phyloP scores from a whole-genome alignment of 2,797 vertebrate species.

The Threskiornis aethiopicus region DNA sequence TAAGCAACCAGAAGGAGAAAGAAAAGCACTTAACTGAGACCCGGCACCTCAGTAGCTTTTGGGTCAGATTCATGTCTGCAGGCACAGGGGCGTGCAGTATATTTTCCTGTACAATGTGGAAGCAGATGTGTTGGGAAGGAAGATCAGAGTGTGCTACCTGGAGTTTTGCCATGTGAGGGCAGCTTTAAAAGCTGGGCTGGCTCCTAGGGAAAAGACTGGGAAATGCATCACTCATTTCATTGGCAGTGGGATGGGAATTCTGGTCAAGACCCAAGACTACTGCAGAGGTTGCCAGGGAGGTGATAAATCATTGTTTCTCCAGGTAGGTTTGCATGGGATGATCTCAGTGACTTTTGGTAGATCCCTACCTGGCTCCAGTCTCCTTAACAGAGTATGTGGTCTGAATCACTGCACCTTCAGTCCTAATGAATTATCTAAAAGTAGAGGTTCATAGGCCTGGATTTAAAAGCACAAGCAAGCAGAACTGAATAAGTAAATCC shows the following conservation, averaged over 20 bases:
- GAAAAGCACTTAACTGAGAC: neutral
- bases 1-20: neutral
- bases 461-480: neutral
- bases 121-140: slow-evolving; percentile 30
- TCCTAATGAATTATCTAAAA: neutral
- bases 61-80: slow-evolving; percentile 10
- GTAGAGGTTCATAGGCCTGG: neutral
- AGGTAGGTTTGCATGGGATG: neutral
- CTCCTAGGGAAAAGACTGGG: neutral
- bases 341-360: neutral
- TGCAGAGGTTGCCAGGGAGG: neutral
- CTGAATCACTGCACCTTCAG: neutral
- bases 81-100: neutral
- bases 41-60: neutral
- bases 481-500: neutral
- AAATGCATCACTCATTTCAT: slow-evolving; percentile 21
- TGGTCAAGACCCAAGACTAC: neutral
- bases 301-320: neutral
- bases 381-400: neutral
- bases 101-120: slow-evolving; percentile 1
- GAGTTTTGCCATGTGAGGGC: slow-evolving; percentile 23
- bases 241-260: neutral
- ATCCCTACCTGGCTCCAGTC: neutral
- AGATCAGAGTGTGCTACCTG: neutral
- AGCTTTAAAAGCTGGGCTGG: slow-evolving; percentile 8